Percentiles rank a stretch among this genome's conserved stretches.
phyloP scores from a whole-genome alignment of 2,797 vertebrate genomes.

The Triplophysa bombifrons region DNA sequence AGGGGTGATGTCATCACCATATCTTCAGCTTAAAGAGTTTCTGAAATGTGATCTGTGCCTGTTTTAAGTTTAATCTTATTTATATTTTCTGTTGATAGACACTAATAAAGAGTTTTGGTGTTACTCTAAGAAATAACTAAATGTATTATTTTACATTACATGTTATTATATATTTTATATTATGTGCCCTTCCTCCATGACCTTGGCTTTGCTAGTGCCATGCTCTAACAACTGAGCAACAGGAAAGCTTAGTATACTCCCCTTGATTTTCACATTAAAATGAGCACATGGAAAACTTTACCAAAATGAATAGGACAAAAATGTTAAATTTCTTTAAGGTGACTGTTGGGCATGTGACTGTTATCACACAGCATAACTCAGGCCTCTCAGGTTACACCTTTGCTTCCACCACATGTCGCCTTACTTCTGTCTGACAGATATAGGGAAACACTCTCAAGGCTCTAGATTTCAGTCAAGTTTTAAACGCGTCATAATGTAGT shows the following conservation, averaged over 20 bases:
- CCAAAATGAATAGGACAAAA: too few relatives aligned
- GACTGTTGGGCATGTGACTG: constrained; percentile 27
- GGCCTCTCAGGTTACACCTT: constrained; percentile 41
- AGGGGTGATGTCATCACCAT: not conserved
- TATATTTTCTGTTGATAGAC: too few relatives aligned
- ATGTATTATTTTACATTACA: too few relatives aligned
- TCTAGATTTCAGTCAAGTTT: not conserved
- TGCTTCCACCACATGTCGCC: not conserved
- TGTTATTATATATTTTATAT: too few relatives aligned
- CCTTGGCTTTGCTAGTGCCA: too few relatives aligned
- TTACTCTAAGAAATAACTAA: too few relatives aligned
- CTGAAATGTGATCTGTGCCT: not conserved
- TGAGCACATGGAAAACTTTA: too few relatives aligned
- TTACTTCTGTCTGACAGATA: constrained; percentile 11
- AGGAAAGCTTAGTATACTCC: too few relatives aligned
- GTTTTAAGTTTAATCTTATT: not conserved
- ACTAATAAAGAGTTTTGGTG: too few relatives aligned
- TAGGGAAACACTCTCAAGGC: not conserved
- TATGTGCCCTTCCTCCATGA: too few relatives aligned
- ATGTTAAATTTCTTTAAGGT: not conserved
- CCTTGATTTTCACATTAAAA: too few relatives aligned
- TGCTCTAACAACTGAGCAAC: too few relatives aligned
- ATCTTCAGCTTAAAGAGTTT: not conserved
- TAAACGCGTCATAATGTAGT: not conserved
- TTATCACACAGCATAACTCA: constrained; percentile 37